A percentile compares a stretch with the other conserved stretches of the same genome.
Evolutionary conservation across 64 coral and sea anemone genomes (phyloP).

Genomic region (Exaiptasia diaphana): DNA sequence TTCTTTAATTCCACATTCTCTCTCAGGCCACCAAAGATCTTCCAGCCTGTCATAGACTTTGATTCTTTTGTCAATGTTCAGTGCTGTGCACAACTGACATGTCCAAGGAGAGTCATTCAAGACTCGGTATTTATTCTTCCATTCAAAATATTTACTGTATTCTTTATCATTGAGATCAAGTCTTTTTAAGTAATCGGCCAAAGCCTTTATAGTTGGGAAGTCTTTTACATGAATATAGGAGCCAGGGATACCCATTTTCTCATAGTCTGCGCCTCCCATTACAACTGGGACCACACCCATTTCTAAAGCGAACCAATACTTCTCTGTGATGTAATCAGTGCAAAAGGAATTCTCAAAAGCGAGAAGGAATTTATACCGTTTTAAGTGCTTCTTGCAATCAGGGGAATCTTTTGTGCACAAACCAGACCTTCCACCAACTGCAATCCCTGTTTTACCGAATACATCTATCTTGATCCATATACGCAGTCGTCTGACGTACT

Average conservation of each 20-base stretch:
- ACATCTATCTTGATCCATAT: constrained; percentile 10
- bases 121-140: constrained; percentile 48
- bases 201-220: constrained; percentile 38
- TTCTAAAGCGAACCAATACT: constrained; percentile 51
- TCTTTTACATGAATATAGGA: constrained; percentile 66
- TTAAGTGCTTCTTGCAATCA: constrained; percentile 33
- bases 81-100: constrained; percentile 10
- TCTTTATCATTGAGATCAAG: constrained; percentile 50
- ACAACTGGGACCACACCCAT: constrained; percentile 46
- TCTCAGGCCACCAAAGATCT: neutral
- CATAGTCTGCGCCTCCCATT: constrained; percentile 58
- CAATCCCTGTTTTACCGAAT: constrained; percentile 9
- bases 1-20: constrained; percentile 26
- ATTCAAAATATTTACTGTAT: constrained; percentile 53
- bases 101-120: neutral
- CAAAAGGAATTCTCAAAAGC: constrained; percentile 68
- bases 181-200: constrained; percentile 47
- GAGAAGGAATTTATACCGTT: constrained; percentile 45
- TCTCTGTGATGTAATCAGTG: constrained; percentile 61
- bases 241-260: constrained; percentile 56
- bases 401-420: constrained; percentile 13
- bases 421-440: neutral
- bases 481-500: neutral
- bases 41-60: constrained; percentile 6
- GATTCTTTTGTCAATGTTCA: neutral